Percentiles rank a stretch among this genome's conserved stretches.
These are phyloP conservation scores for Idaea straminata DNA, from an alignment of 2,888 invertebrate species.

Conservation along the genomic window DNA sequence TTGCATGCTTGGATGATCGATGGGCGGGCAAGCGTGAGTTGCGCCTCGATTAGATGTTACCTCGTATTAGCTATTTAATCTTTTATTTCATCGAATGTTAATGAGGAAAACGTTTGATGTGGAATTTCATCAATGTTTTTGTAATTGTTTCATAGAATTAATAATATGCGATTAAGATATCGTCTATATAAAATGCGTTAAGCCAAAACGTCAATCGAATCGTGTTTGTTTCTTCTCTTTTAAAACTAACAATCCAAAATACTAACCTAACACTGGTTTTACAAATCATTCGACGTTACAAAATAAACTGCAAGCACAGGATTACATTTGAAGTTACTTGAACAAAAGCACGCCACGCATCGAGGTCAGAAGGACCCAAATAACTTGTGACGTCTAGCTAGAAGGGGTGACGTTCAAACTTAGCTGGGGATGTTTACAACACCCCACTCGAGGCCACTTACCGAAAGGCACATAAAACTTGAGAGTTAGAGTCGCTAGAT, in stretches of 20 bases:
- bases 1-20: constrained; percentile 59
- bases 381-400: constrained; percentile 57
- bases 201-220: background rate
- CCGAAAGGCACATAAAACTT: constrained; percentile 54
- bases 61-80: background rate
- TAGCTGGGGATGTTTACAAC: constrained; percentile 65
- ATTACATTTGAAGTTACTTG: constrained; percentile 21
- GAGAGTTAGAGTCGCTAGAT: constrained; percentile 45
- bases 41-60: constrained; percentile 43
- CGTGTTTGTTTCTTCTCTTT: background rate
- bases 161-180: no score
- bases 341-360: constrained; percentile 52
- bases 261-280: background rate
- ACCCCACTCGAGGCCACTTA: constrained; percentile 56
- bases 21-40: constrained; percentile 49
- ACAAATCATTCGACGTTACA: background rate
- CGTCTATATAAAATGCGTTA: background rate
- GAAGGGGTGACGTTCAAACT: constrained; percentile 69
- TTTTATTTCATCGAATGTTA: background rate
- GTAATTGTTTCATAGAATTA: no score
- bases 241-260: background rate
- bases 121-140: background rate
- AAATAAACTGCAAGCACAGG: constrained; percentile 18
- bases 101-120: background rate
- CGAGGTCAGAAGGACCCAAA: constrained; percentile 55